phyloP scores from a whole-genome alignment of 2,797 vertebrate species.

The Eupleurogrammus muticus region DNA sequence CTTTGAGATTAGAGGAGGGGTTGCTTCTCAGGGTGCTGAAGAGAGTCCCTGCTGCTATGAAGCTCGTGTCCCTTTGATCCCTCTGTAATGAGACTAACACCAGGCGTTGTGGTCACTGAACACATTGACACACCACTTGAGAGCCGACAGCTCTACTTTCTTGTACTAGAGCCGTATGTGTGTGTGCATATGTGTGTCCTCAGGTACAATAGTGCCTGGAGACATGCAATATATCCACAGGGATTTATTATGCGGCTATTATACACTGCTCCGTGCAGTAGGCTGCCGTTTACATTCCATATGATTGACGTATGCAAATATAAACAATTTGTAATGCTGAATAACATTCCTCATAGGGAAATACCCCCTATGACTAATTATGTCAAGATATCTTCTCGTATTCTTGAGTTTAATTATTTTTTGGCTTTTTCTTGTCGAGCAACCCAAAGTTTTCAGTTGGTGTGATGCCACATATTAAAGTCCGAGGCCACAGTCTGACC shows the following conservation, averaged over 20 bases:
- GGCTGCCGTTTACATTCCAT: constrained; percentile 51
- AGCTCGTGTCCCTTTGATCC: constrained; percentile 83
- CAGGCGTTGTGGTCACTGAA: constrained; percentile 80
- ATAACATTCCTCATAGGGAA: constrained; percentile 47
- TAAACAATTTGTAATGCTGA: constrained; percentile 55
- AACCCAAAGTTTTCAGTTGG: constrained; percentile 57
- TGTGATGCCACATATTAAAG: constrained; percentile 50
- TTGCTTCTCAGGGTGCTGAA: constrained; percentile 74
- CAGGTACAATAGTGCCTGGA: constrained; percentile 58
- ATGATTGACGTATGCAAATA: constrained; percentile 67
- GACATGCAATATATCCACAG: constrained; percentile 61
- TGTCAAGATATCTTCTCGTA: constrained; percentile 29
- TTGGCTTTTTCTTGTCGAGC: constrained; percentile 28
- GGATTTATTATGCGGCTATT: constrained; percentile 61
- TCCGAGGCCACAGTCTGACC: constrained; percentile 63
- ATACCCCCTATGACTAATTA: constrained; percentile 18
- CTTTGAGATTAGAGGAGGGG: constrained; percentile 83
- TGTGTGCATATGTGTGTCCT: constrained; percentile 46
- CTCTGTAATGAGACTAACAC: constrained; percentile 82
- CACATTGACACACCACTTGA: constrained; percentile 77
- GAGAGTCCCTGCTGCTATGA: constrained; percentile 77
- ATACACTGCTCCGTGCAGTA: constrained; percentile 44
- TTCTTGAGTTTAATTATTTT: constrained; percentile 37
- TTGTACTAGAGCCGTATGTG: constrained; percentile 38
- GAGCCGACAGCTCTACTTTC: constrained; percentile 64